Percentiles rank a stretch among this genome's conserved stretches.
phyloP scores from a whole-genome alignment of 2,113 vertebrate genomes.

The Athene noctua region DNA sequence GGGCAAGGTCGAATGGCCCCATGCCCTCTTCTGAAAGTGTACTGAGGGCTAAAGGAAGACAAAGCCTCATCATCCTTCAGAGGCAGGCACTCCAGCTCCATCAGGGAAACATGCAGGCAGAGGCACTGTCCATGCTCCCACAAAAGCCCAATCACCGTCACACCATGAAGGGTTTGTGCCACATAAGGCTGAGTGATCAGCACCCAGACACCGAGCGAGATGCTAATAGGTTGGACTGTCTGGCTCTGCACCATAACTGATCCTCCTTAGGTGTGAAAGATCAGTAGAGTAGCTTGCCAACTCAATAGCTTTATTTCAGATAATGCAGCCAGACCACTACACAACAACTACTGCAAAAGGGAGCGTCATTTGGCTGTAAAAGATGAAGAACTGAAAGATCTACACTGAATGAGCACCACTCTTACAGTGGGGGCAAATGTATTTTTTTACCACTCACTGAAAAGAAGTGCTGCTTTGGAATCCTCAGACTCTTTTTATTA shows the following conservation, averaged over 20 bases:
- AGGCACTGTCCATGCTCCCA: background rate
- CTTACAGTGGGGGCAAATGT: conserved; percentile 10
- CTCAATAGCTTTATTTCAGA: background rate
- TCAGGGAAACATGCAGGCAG: background rate
- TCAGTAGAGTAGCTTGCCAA: background rate
- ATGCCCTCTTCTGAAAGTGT: background rate
- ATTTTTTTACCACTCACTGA: background rate
- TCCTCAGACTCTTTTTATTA: background rate
- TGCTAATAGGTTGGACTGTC: background rate
- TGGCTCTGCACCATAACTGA: background rate
- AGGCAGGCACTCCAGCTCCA: background rate
- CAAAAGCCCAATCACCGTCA: fast-evolving
- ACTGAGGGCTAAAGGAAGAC: background rate
- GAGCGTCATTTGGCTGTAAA: background rate
- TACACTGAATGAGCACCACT: conserved; percentile 21
- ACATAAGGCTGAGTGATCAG: fast-evolving
- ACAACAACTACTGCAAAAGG: conserved; percentile 10
- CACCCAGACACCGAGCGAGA: fast-evolving
- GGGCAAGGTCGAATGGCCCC: background rate
- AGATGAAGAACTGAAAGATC: background rate
- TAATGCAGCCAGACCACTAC: background rate
- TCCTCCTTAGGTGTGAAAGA: too few relatives aligned
- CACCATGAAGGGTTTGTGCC: background rate
- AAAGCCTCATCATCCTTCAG: background rate
- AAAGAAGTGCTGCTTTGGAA: conserved; percentile 23